A percentile compares a stretch with the other conserved stretches of the same genome.
Conservation (phyloP, 2,888 invertebrate genomes). For the Eugnorisma glareosa region DNA sequence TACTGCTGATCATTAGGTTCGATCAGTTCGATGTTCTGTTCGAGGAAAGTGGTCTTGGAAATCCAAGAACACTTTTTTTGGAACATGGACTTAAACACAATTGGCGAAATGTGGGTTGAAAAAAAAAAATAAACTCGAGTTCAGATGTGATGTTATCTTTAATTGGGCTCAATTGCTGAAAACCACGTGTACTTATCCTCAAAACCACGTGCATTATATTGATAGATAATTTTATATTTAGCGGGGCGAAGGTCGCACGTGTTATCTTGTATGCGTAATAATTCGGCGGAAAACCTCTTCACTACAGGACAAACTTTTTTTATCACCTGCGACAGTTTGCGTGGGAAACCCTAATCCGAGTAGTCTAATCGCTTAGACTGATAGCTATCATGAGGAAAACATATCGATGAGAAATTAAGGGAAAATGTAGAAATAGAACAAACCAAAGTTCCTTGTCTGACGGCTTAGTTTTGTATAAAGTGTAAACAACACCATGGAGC, state of each 20-base stretch:
- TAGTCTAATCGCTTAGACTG: not conserved
- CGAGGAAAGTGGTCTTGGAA: no score
- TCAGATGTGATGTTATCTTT: not conserved
- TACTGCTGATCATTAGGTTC: no score
- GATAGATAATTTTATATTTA: conserved; percentile 3
- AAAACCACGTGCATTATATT: conserved; percentile 4
- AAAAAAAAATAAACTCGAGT: no score
- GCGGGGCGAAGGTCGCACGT: not conserved
- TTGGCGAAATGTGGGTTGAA: not conserved
- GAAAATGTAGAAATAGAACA: not conserved
- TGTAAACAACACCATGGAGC: not conserved
- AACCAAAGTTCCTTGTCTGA: not conserved
- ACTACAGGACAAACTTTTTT: not conserved
- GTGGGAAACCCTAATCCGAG: not conserved
- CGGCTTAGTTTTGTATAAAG: not conserved
- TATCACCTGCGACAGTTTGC: not conserved
- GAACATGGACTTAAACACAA: not conserved
- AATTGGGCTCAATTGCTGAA: conserved; percentile 10
- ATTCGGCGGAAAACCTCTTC: not conserved
- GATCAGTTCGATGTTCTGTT: not conserved
- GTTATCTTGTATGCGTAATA: conserved; percentile 1
- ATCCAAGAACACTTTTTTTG: no score
- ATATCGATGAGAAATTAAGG: not conserved
- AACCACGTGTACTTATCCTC: conserved; percentile 2
- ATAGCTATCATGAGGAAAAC: not conserved